Evolutionary conservation across 1,140 invertebrate genomes (phyloP).

Genomic region (Brevipalpus yothersi): DNA sequence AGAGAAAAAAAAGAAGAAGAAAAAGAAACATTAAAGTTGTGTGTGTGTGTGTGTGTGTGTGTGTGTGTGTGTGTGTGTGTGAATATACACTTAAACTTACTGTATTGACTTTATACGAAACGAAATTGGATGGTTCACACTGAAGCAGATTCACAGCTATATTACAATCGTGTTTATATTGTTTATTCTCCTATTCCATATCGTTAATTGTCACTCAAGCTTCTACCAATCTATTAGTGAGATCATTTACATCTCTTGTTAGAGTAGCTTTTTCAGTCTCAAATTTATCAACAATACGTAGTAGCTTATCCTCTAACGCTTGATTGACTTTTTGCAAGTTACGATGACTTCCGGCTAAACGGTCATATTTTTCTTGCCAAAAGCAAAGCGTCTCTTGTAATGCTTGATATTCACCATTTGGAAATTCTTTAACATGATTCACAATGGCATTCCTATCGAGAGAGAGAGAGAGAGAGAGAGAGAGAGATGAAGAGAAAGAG

Average conservation of each 20-base stretch:
- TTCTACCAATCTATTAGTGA: conserved; percentile 64
- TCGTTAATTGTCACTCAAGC: conserved; percentile 60
- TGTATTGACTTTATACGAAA: conserved; percentile 66
- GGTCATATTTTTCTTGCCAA: conserved; percentile 72
- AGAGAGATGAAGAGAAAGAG: too few relatives aligned
- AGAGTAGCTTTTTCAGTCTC: conserved; percentile 66
- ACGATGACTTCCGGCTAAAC: conserved; percentile 74
- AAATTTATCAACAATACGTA: conserved; percentile 68
- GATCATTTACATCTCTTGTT: conserved; percentile 56
- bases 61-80: too few relatives aligned
- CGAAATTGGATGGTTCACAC: conserved; percentile 81
- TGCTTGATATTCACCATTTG: conserved; percentile 41
- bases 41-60: too few relatives aligned
- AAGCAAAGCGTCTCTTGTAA: conserved; percentile 56
- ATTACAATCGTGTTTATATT: conserved; percentile 79
- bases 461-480: too few relatives aligned
- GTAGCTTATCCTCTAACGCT: conserved; percentile 72
- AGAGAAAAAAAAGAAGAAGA: too few relatives aligned
- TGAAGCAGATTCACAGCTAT: conserved; percentile 76
- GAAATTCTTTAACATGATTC: conserved; percentile 41
- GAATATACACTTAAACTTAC: conserved; percentile 36
- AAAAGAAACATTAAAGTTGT: too few relatives aligned
- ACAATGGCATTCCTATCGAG: conserved; percentile 9
- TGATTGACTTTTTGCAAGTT: conserved; percentile 84
- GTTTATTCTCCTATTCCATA: conserved; percentile 73